Base-by-base conservation (phyloP, 2,888 invertebrate species). In the Cephus sareptanus region DNA sequence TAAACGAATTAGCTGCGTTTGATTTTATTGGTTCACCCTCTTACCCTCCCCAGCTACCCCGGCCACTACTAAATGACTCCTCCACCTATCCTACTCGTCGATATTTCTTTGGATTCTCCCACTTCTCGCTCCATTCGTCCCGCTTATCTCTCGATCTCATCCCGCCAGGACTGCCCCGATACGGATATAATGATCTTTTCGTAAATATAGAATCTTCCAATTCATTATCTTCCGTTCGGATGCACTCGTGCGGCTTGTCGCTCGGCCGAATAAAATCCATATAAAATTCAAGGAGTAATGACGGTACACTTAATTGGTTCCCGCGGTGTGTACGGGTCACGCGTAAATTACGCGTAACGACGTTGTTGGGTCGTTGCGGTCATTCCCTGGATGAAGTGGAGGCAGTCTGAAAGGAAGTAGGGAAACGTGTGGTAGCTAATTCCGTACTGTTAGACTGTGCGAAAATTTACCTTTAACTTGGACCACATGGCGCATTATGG, bases 1-100 rank as follows among this genome's bases (percentile, higher is more conserved):
- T 89, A 87, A 88, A 86, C 86, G 88, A 89, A 88, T 89, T 89
- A 89, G 86, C 83, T 83, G 85, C 84, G 85, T 89, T 88, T 87
- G 87, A 89, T 89, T 89, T 87, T 85, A 88, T 89, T 87, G 85
- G 81, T 82, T 81, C 79, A 79, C 77, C 81, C 76, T 69, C 74
- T 37, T 34, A 13, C 74, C n/a, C 35, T 33, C 74, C n/a, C 23
- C 9, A 23, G 56, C 23, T 9, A 9, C 23, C 56, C 23, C 56
- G 56, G 1, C 74, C 11, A 23, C 11, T n/a, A 23, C 35, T 74
- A 13, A 56, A 56, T 15, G 56, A 56, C 56, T 56, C 56, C 56
- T 56, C 56, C 56, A 56, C 9, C 15, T 56, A 56, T 23, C 56
- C 23, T 56, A 9, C 56, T 56, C 23, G 56, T 23, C 23, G 56